A percentile compares a stretch with the other conserved stretches of the same genome.
Conservation (phyloP, 2,888 invertebrate genomes). For the Aethes cnicana region DNA sequence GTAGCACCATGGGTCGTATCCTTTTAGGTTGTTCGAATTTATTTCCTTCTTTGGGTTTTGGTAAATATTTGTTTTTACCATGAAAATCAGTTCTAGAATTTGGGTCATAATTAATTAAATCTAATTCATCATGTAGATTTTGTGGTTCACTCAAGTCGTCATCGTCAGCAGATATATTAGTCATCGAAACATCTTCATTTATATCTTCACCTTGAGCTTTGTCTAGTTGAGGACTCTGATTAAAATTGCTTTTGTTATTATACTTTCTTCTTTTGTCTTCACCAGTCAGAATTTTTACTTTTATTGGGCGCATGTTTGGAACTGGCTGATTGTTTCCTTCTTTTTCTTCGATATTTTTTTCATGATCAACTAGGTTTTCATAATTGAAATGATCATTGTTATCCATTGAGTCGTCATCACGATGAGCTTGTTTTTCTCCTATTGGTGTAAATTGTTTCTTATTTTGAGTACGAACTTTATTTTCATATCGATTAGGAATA, state of each 20-base stretch:
- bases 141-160: constrained; percentile 2
- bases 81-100: constrained; percentile 22
- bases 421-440: not conserved
- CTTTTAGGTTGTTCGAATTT: constrained; percentile 2
- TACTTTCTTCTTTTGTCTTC: not conserved
- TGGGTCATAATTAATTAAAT: constrained; percentile 17
- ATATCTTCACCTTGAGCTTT: not conserved
- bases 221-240: not conserved
- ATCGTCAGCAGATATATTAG: not conserved
- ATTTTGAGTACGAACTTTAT: not conserved
- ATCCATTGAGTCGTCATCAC: not conserved
- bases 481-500: constrained; percentile 23
- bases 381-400: not conserved
- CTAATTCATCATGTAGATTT: constrained; percentile 8
- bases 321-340: not conserved
- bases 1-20: constrained; percentile 2
- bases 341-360: not conserved
- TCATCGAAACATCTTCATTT: not conserved
- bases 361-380: not conserved
- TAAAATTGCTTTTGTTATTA: not conserved
- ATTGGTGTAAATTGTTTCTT: constrained; percentile 16
- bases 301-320: not conserved
- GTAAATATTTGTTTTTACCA: constrained; percentile 23
- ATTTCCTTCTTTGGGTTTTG: constrained; percentile 7
- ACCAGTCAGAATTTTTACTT: not conserved